Evolutionary conservation across 1,140 invertebrate species (phyloP).

Genomic region (Globodera ellingtonae): DNA sequence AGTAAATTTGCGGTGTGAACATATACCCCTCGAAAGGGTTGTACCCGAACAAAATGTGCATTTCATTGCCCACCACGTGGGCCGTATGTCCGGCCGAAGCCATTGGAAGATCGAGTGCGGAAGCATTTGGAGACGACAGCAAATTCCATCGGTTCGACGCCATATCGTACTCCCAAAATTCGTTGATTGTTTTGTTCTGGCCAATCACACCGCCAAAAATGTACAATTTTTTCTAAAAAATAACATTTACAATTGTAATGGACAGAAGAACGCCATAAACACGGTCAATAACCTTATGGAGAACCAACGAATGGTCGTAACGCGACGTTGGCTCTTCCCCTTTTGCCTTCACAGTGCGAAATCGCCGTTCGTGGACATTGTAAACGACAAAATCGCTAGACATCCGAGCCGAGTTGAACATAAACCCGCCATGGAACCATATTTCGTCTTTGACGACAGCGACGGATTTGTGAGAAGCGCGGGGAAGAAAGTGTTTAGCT

Average conservation of each 20-base stretch:
- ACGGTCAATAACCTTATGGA: conserved; percentile 50
- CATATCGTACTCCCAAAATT: conserved; percentile 60
- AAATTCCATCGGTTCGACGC: conserved; percentile 42
- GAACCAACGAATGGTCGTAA: conserved; percentile 63
- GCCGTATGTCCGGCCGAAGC: conserved; percentile 63
- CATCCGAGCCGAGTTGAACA: conserved; percentile 24
- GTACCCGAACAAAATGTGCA: conserved; percentile 64
- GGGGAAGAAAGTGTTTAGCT: conserved; percentile 34
- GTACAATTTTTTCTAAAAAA: conserved; percentile 55
- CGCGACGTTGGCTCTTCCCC: conserved; percentile 37
- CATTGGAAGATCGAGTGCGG: conserved; percentile 41
- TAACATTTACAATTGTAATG: conserved; percentile 2
- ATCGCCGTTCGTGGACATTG: conserved; percentile 37
- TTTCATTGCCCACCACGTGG: conserved; percentile 60
- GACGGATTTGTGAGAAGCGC: conserved; percentile 56
- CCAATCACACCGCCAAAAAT: conserved; percentile 61
- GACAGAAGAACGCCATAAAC: conserved; percentile 3
- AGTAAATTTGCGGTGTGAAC: conserved; percentile 59
- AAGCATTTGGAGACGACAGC: conserved; percentile 36
- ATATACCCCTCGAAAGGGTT: conserved; percentile 60
- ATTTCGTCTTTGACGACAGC: conserved; percentile 45
- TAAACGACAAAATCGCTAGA: conserved; percentile 43
- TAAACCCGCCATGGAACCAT: conserved; percentile 58
- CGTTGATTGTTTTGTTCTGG: conserved; percentile 51
- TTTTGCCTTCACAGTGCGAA: conserved; percentile 21